Base-by-base conservation (phyloP, 1,140 invertebrate genomes). In the Caenorhabditis remanei region DNA sequence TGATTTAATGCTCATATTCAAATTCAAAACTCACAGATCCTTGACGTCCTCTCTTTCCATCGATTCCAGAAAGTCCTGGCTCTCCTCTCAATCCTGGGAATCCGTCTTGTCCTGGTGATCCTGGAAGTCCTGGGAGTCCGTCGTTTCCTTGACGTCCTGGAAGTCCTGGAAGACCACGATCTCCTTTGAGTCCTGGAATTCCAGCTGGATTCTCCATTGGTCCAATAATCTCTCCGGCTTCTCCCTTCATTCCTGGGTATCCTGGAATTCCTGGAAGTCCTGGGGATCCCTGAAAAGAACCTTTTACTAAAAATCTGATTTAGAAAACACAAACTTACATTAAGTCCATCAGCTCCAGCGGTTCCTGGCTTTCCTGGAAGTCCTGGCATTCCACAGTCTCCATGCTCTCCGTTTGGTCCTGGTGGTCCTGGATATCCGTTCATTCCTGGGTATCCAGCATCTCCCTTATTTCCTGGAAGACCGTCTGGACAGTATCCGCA, bases 161-260 rank as follows among this genome's bases (percentile, higher is more conserved):
- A 40, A 82, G 24, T 79, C 88, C 88, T 53, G 88, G 88, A 32
- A 65, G 83, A 53, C 88, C 88, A 46, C 71, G 65, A 53, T 87
- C 86, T 87, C 88, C 88, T 75, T 89, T 89, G 11, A 58, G 41
- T 84, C 89, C 89, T 46, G 55, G 55, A 65, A 89, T 56, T 85
- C 89, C 89, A 63, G 88, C 85, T 21, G 89, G 89, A 40, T 93
- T 93, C 61, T 92, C 91, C 90, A 92, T 91, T n/a, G 91, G 91
- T 19, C 91, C 91, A 41, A 90, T 71, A 43, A 92, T 88, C 71
- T 93, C 91, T 71, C 91, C 91, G 79, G 91, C 88, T 87, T 92
- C 91, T 75, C 91, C 91, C 84, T 89, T 90, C 32, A 85, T n/a
- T 71, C 91, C 91, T 50, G 92, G 90, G 75, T 90, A 91, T 41